Conservation (phyloP, 1,140 invertebrate genomes). For the Drosophila elegans region DNA sequence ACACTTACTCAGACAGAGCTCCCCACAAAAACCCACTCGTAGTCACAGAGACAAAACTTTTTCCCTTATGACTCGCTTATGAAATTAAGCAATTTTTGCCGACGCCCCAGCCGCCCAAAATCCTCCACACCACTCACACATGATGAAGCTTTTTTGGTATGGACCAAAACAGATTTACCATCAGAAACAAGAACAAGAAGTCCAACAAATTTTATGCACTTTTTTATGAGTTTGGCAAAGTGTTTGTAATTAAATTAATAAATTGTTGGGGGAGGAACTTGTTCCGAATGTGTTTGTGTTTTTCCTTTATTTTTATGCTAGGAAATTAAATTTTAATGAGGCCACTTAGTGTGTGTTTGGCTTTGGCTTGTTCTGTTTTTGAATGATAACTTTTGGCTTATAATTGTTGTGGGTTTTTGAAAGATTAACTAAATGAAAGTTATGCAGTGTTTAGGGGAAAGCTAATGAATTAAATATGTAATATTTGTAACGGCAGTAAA, state of each 20-base stretch:
- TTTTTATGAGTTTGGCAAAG: slow-evolving; percentile 72
- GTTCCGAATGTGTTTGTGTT: slow-evolving; percentile 15
- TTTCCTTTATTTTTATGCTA: slow-evolving; percentile 36
- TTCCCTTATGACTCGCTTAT: slow-evolving; percentile 77
- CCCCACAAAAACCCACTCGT: too few relatives aligned
- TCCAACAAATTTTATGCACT: slow-evolving; percentile 71
- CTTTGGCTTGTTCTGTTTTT: slow-evolving; percentile 22
- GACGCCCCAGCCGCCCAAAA: neutral
- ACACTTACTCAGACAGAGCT: slow-evolving; percentile 19
- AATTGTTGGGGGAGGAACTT: slow-evolving; percentile 50
- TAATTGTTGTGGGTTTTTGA: slow-evolving; percentile 21
- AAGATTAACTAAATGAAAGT: slow-evolving; percentile 11
- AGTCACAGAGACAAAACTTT: slow-evolving; percentile 56
- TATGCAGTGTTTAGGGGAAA: neutral
- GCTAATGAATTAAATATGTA: neutral
- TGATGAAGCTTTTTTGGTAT: slow-evolving; percentile 55
- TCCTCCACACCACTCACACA: slow-evolving; percentile 32
- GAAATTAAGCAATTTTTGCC: slow-evolving; percentile 75
- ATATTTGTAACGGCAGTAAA: neutral
- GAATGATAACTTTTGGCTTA: slow-evolving; percentile 23
- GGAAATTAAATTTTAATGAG: slow-evolving; percentile 66
- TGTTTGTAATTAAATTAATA: slow-evolving; percentile 78
- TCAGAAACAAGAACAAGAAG: slow-evolving; percentile 33
- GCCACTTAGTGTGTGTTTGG: slow-evolving; percentile 44
- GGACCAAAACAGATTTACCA: slow-evolving; percentile 68